These are phyloP conservation scores for Eulemur mongoz DNA, from an alignment of 2,797 vertebrate genomes.

Conservation along the genomic window DNA sequence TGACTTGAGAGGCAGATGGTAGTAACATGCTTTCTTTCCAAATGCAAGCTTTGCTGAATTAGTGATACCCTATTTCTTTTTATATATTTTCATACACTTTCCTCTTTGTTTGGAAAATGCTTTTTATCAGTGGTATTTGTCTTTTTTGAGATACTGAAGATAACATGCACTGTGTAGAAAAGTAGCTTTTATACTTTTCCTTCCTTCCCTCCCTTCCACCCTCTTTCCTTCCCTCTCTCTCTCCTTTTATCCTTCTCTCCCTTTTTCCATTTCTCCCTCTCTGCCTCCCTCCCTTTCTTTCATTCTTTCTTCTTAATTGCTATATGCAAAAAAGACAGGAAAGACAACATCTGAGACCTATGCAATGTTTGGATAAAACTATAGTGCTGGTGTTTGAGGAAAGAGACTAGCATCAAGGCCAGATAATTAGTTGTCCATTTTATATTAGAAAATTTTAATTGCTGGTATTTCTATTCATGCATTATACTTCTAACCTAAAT, in stretches of 20 bases:
- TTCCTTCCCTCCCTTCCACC: no score
- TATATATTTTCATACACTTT: background rate
- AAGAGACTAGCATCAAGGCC: background rate
- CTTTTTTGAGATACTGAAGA: background rate
- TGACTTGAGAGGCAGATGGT: background rate
- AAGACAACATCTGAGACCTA: background rate
- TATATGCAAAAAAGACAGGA: background rate
- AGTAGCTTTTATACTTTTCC: background rate
- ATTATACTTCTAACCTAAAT: background rate
- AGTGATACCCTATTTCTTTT: background rate
- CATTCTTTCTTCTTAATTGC: background rate
- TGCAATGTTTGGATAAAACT: background rate
- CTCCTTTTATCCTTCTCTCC: background rate
- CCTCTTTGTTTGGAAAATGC: background rate
- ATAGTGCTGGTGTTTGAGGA: background rate
- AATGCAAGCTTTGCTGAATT: background rate
- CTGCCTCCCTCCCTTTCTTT: no score
- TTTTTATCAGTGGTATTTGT: background rate
- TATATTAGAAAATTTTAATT: background rate
- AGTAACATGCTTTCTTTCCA: background rate
- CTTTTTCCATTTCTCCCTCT: background rate
- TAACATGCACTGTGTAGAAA: background rate
- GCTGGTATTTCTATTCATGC: background rate
- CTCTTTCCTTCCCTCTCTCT: background rate
- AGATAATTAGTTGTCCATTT: background rate